phyloP scores from a whole-genome alignment of 2,888 invertebrate genomes.

The Drosophila acutilabella region DNA sequence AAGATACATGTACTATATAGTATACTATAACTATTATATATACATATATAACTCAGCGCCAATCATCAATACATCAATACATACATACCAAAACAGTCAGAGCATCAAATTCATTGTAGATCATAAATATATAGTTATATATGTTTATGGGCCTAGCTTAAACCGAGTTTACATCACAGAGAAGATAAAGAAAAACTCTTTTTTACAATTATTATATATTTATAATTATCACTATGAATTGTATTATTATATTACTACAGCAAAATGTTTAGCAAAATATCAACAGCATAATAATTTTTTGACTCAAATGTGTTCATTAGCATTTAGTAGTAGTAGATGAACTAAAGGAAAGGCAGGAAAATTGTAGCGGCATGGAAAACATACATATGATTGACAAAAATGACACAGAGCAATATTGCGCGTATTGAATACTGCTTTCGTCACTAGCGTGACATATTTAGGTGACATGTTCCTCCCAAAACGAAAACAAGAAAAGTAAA shows the following conservation, averaged over 20 bases:
- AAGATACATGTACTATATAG: constrained; percentile 38
- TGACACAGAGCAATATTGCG: constrained; percentile 65
- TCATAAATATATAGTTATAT: constrained; percentile 7
- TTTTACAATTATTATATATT: constrained; percentile 32
- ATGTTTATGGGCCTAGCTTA: constrained; percentile 68
- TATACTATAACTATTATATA: constrained; percentile 25
- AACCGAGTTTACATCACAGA: constrained; percentile 66
- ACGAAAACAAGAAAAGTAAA: constrained; percentile 30
- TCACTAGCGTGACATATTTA: constrained; percentile 52
- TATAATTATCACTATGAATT: constrained; percentile 43
- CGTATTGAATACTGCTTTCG: constrained; percentile 69
- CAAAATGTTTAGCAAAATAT: constrained; percentile 26
- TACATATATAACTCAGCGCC: constrained; percentile 27
- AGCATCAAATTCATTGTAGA: constrained; percentile 16
- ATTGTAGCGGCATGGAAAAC: constrained; percentile 17
- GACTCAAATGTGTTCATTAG: constrained; percentile 83
- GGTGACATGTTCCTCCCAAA: constrained; percentile 79
- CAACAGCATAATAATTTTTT: constrained; percentile 54
- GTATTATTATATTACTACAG: constrained; percentile 36
- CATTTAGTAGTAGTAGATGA: constrained; percentile 74
- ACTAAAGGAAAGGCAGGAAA: background rate
- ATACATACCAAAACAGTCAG: constrained; percentile 19
- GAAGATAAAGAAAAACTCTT: constrained; percentile 21
- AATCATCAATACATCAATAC: constrained; percentile 17
- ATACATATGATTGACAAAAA: constrained; percentile 37